Conservation (phyloP, 2,113 vertebrate genomes). For the Trochalopteron elliotii region DNA sequence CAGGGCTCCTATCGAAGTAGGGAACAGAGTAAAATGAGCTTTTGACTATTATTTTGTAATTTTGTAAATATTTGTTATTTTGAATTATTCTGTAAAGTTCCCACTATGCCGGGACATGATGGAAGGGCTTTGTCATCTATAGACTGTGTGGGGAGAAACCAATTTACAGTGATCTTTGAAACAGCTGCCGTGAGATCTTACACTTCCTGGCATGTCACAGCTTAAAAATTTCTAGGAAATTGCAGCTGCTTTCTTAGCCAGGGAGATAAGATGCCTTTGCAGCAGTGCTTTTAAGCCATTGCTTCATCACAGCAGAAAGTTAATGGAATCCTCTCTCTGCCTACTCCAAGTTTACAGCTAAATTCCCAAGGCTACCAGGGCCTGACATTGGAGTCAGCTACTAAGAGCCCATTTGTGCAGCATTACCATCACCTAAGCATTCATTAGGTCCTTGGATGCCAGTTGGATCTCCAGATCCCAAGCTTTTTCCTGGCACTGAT, state of each 20-base stretch:
- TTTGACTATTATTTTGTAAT: conserved; percentile 29
- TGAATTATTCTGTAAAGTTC: not conserved
- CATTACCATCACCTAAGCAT: not conserved
- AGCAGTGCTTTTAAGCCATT: not conserved
- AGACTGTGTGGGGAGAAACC: not conserved
- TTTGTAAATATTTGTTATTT: conserved; percentile 45
- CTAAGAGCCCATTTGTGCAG: not conserved
- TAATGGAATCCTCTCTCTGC: not conserved
- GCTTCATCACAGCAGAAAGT: not conserved
- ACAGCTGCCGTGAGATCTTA: not conserved
- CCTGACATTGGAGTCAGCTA: not conserved
- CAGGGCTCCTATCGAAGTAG: not conserved
- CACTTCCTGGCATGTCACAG: conserved; percentile 9
- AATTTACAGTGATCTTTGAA: conserved; percentile 7
- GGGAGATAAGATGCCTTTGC: conserved; percentile 24
- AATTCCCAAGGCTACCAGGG: not conserved
- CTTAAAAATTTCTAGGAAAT: conserved; percentile 51
- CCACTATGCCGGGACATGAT: not conserved
- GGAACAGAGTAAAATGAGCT: conserved; percentile 20
- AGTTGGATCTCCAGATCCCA: not conserved
- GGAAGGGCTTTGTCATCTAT: not conserved
- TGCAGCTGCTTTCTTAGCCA: conserved; percentile 22
- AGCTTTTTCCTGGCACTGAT: not conserved
- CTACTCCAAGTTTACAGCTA: not conserved
- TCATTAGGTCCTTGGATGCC: not conserved